Evolutionary conservation across 2,797 vertebrate species (phyloP), one percentile per base, ranked within the genome.

Genomic region (Falco naumanni): DNA sequence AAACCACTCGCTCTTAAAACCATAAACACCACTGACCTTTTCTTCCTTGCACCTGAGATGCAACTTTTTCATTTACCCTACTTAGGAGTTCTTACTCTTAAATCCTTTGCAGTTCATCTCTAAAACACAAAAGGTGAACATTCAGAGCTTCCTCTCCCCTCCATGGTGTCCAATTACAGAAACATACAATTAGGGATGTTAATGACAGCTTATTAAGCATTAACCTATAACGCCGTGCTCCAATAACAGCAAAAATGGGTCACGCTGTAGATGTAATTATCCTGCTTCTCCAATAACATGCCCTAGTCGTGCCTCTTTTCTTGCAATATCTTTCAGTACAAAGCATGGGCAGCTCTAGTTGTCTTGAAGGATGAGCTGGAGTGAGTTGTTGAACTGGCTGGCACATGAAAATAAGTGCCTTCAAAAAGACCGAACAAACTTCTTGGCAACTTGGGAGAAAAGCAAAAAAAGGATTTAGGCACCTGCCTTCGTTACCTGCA

Each of bases 211-310:
- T 92, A 93, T 94, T 90, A 91, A 66, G 37, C 75, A 96, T 94
- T 94, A 91, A 90, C 94, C 78, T 95, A 53, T 89, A 95, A 91
- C 10, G 13, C 39, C 1, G 2, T 84, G 80, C 77, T 95, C 93
- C 92, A 94, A 21, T 82, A 96, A 75, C 84, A 94, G 59, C 75
- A 94, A 89, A 91, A 92, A 92, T 93, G 96, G 96, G 95, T 96
- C 95, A 94, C 51, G 39, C 56, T 37, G 33, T 60, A 77, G 45
- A 83, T 78, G 26, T 96, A 95, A 97, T 96, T 97, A 90, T 89
- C 74, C 41, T 77, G 47, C 45, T 89, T 96, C 87, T 93, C 71
- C 86, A 94, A 29, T 77, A 94, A 75, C 86, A 71, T 0, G 0
- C 79, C 75, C 60, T 85, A 60, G 33, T 76, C 3, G 0, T 82